phyloP scores from a whole-genome alignment of 2,797 vertebrate species.

The Chelmon rostratus region DNA sequence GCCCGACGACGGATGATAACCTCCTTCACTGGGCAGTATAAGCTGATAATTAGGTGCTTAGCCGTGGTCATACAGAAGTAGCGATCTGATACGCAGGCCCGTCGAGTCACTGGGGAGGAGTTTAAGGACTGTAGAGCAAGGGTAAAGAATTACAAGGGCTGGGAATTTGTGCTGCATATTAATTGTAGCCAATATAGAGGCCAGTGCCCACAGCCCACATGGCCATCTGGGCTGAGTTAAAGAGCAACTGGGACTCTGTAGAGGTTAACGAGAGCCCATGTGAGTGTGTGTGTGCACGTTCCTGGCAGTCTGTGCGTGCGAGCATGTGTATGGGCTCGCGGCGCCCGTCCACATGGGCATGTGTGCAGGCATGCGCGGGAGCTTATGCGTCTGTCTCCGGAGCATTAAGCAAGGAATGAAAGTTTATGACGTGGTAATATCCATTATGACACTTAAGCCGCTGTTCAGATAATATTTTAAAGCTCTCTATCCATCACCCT shows the following conservation, averaged over 20 bases:
- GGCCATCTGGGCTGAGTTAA: slow-evolving; percentile 61
- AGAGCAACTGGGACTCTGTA: slow-evolving; percentile 49
- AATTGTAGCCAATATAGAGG: slow-evolving; percentile 53
- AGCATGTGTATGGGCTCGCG: slow-evolving; percentile 6
- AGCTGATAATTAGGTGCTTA: slow-evolving; percentile 70
- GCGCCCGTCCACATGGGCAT: slow-evolving; percentile 1
- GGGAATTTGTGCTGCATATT: slow-evolving; percentile 63
- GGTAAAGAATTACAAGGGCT: slow-evolving; percentile 60
- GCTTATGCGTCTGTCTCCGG: slow-evolving; percentile 44
- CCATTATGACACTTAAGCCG: slow-evolving; percentile 70
- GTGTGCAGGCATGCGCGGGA: slow-evolving; percentile 35
- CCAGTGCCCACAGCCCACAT: slow-evolving; percentile 37
- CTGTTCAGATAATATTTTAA: slow-evolving; percentile 69
- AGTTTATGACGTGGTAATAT: slow-evolving; percentile 70
- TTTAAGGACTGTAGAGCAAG: slow-evolving; percentile 52
- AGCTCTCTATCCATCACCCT: slow-evolving; percentile 56
- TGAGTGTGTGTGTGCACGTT: slow-evolving; percentile 16
- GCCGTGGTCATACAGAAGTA: slow-evolving; percentile 33
- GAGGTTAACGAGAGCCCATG: slow-evolving; percentile 59
- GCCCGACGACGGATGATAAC: slow-evolving; percentile 38
- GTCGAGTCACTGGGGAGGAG: slow-evolving; percentile 51
- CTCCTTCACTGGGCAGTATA: slow-evolving; percentile 49
- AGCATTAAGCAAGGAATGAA: slow-evolving; percentile 67
- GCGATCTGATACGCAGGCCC: slow-evolving; percentile 58
- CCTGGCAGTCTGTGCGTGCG: slow-evolving; percentile 1